Base-by-base conservation (phyloP, 2,113 vertebrate genomes). In the Chloebia gouldiae region DNA sequence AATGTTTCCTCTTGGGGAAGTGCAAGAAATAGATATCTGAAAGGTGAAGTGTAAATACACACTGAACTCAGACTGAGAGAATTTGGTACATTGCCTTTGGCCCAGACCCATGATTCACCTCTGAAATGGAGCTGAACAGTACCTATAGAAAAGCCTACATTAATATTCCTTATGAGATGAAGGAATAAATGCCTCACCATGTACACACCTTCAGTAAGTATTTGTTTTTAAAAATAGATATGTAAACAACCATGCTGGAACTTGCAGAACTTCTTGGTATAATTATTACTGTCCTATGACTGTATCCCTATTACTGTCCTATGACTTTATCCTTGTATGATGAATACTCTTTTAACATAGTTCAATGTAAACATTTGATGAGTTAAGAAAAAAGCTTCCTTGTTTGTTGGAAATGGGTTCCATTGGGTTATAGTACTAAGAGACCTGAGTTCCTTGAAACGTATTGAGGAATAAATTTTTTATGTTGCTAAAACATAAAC, bases 191-290 rank as follows among this genome's bases (percentile, higher is more conserved):
- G 30, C 50, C 70, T 93, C 61, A 72, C 27, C 65, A 88, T 37
- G 60, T 42, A 83, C 83, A 84, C 73, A 86, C 88, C 95, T 94
- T 81, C 66, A 86, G 33, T 25, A 91, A 53, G 78, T 88, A 95
- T 92, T 95, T 90, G 45, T 94, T 95, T 94, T 91, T 77, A 33
- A 95, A 95, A 95, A 91, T 30, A 75, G 60, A 16, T 39, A 20
- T 16, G 60, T 88, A 94, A 97, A 94, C 56, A 96, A 51, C 22
- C 81, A 37, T 68, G 70, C 6, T 83, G 60, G 39, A 78, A 86
- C 92, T 83, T 93, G 88, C 39, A 83, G 59, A 88, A 60, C 82
- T 78, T 90, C 81, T 63, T 53, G 24, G n/a, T 90, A 28, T 78
- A 93, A 90, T 92, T 86, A 68, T 88, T 70, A 49, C 35, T 86